phyloP scores from a whole-genome alignment of 2,113 vertebrate genomes.

The Forbesichthys papilliferus region DNA sequence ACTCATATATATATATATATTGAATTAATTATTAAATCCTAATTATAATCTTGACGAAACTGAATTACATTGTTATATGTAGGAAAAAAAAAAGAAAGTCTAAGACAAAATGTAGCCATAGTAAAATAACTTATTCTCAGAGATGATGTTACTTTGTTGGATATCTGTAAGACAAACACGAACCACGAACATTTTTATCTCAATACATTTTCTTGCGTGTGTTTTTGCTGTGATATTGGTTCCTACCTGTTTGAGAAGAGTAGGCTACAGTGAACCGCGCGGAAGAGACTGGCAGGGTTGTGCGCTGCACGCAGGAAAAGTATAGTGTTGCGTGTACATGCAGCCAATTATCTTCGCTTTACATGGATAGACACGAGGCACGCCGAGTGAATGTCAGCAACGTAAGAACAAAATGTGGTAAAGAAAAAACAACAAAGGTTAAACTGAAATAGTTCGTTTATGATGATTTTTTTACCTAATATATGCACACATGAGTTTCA shows the following conservation, averaged over 20 bases:
- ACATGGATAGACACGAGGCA: constrained; percentile 31
- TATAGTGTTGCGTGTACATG: too few relatives aligned
- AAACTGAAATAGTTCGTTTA: constrained; percentile 41
- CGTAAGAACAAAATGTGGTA: constrained; percentile 15
- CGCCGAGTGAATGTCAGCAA: constrained; percentile 31
- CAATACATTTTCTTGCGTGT: too few relatives aligned
- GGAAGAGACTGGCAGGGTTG: constrained; percentile 32
- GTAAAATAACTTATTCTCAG: too few relatives aligned
- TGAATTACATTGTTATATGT: too few relatives aligned
- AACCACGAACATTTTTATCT: too few relatives aligned
- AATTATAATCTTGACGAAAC: too few relatives aligned
- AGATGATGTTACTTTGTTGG: too few relatives aligned
- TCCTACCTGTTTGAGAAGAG: constrained; percentile 43
- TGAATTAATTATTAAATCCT: too few relatives aligned
- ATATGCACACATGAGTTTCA: constrained; percentile 6
- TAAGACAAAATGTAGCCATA: too few relatives aligned
- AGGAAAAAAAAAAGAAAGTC: too few relatives aligned
- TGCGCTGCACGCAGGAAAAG: neutral
- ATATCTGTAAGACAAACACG: too few relatives aligned
- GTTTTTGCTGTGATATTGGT: neutral
- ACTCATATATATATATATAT: too few relatives aligned
- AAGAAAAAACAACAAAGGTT: constrained; percentile 32
- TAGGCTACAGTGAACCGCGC: constrained; percentile 12
- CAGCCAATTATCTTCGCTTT: constrained; percentile 31
- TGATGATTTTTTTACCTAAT: constrained; percentile 39